Base-by-base conservation (phyloP, 2,113 vertebrate genomes). In the Thamnophis sirtalis region DNA sequence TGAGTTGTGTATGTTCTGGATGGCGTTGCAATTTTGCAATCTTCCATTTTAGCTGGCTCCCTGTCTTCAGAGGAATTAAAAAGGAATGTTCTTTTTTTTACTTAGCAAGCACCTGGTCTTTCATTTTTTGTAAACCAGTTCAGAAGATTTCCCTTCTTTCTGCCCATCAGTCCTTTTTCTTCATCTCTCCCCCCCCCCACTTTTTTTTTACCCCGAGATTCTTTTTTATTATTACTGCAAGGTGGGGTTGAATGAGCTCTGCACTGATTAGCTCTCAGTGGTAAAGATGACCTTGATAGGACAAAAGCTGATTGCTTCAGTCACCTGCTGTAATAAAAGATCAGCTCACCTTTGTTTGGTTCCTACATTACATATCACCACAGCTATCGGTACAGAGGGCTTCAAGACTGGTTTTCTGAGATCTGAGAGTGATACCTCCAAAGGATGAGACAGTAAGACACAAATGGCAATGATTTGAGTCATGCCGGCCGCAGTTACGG, bases 401-500 rank as follows among this genome's bases (percentile, higher is more conserved):
- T 68, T 0, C 0, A 50, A 0, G 0, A 2, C 1, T 15, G 17
- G 10, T n/a, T 85, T 50, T 24, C 11, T 73, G 28, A 87, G 53
- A 58, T 3, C n/a, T 43, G 85, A 43, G 48, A 43, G 60, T 9
- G 68, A 58, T 48, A 4, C 48, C 28, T 85, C 33, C 48, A 63
- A 5, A 54, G 55, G 13, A 60, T 5, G 4, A 6, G 48, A 5
- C 26, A 10, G 58, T 80, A 90, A 54, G 33, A 51, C 80, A 24
- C 5, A 63, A 80, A 43, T 19, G 13, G 53, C 7, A 43, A 3
- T 5, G 10, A 24, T 9, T 9, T 38, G 48, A 84, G 48, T 22
- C 13, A 80, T 24, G 8, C 9, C 6, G 51, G n/a, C 33, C 2
- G 8, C 24, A 73, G 26, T n/a, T 33, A n/a, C n/a, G 50, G 43